These are phyloP conservation scores for Neosilurus hyrtlii DNA, from an alignment of 2,797 vertebrate genomes.

Conservation along the genomic window DNA sequence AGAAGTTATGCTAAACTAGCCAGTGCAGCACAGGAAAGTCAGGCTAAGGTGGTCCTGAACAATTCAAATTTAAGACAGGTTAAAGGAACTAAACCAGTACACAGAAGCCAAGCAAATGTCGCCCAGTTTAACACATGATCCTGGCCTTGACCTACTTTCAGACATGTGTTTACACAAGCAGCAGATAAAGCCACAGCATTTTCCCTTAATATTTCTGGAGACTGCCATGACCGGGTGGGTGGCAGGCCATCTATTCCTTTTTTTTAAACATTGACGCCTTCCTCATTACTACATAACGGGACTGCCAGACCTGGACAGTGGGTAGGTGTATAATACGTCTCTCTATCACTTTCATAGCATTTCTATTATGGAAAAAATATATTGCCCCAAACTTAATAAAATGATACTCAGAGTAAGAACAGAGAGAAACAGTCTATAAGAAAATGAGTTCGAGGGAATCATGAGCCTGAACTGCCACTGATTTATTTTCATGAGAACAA, in stretches of 20 bases:
- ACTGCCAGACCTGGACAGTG: conserved; percentile 22
- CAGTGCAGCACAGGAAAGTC: neutral
- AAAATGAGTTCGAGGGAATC: neutral
- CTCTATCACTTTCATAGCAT: conserved; percentile 2
- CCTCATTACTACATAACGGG: conserved; percentile 8
- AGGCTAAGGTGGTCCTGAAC: neutral
- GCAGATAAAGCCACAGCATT: conserved; percentile 49
- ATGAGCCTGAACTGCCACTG: neutral
- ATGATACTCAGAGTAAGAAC: conserved; percentile 3
- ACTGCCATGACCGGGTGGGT: conserved; percentile 34
- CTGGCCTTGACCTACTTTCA: conserved; percentile 42
- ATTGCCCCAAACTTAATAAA: conserved; percentile 8
- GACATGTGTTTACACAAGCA: conserved; percentile 37
- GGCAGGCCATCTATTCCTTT: conserved; percentile 26
- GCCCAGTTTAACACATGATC: conserved; percentile 6
- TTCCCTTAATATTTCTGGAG: conserved; percentile 49
- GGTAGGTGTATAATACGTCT: conserved; percentile 29
- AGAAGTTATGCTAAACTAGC: neutral
- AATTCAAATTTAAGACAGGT: neutral
- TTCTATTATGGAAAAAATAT: conserved; percentile 14
- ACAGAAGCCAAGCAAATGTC: conserved; percentile 16
- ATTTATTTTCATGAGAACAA: conserved; percentile 20
- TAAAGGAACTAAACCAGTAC: neutral
- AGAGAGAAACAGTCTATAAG: neutral
- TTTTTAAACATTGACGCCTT: conserved; percentile 29